Base-by-base conservation (phyloP, 2,113 vertebrate species). In the Platysternon megacephalum region DNA sequence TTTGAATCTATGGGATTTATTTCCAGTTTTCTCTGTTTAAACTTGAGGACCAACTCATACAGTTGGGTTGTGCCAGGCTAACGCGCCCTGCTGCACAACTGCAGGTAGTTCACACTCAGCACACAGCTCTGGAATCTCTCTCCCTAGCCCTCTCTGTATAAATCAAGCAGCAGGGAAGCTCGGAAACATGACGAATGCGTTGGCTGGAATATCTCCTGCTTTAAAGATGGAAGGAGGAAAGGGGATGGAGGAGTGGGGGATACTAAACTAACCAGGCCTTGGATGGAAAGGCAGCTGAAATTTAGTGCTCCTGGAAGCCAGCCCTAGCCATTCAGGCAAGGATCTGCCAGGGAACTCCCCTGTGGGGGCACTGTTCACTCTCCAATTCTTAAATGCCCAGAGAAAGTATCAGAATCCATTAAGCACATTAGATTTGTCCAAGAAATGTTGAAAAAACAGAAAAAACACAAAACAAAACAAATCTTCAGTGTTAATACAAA, bases 111-210 rank as follows among this genome's bases (percentile, higher is more conserved):
- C 86, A 55, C 90, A 22, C 96, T 93, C 86, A 2, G 48, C 76
- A 0, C 4, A 26, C 52, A 26, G 80, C 91, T 84, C 95, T 86
- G 94, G 42, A 95, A 93, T 79, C 90, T 85, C 79, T 52, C 79
- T 92, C 90, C 52, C 85, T 48, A 79, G 79, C 13, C 91, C 90
- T 76, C 85, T 84, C 61, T 8, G 94, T 72, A 85, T 98, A 98
- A 98, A 98, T 98, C 98, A 98, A 98, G 91, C 98, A 94, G 98
- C 97, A 91, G 97, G 98, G 97, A 96, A 96, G 97, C 95, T 98
- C 82, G 85, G 97, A 97, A 98, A 97, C 87, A 98, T 98, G 98
- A 98, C 96, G 96, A 97, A 97, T 95, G 82, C 83, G 22, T 98
- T 98, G 97, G 97, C 97, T 97, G 39, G 97, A 97, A 95, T 88